These are phyloP conservation scores for Corvus hawaiiensis DNA, from an alignment of 2,113 vertebrate genomes.

Conservation along the genomic window DNA sequence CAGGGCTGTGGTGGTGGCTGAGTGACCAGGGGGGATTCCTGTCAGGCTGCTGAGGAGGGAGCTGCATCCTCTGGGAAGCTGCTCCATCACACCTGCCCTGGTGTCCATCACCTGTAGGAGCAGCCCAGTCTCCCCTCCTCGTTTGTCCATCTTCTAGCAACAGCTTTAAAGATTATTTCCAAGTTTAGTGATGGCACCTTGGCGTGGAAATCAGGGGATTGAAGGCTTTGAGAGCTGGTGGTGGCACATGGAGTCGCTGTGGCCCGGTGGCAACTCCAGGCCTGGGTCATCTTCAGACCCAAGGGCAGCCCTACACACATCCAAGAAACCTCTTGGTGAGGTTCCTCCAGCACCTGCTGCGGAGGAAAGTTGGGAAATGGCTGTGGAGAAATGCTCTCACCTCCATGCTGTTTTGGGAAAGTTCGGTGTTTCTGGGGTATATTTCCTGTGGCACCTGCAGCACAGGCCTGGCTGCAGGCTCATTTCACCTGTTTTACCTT, in stretches of 20 bases:
- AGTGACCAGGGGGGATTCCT: background rate
- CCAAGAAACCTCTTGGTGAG: background rate
- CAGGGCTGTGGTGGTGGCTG: background rate
- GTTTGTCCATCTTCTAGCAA: background rate
- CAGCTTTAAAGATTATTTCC: background rate
- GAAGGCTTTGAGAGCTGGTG: background rate
- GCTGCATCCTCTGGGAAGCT: background rate
- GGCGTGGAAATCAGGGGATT: rapidly evolving
- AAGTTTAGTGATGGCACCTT: background rate
- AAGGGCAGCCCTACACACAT: background rate
- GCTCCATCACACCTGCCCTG: background rate
- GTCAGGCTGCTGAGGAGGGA: background rate
- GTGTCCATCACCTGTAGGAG: rapidly evolving
- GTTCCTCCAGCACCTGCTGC: background rate
- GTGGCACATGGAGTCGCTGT: rapidly evolving
- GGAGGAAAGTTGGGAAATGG: background rate
- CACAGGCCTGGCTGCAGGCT: background rate
- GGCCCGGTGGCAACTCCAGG: background rate
- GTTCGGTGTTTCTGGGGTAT: background rate
- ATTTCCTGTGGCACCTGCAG: background rate
- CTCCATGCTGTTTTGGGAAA: background rate
- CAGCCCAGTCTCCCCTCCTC: background rate
- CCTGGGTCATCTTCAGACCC: background rate
- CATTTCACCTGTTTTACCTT: background rate
- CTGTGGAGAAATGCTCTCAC: background rate